phyloP scores from a whole-genome alignment of 2,113 vertebrate species.

The Morone saxatilis region DNA sequence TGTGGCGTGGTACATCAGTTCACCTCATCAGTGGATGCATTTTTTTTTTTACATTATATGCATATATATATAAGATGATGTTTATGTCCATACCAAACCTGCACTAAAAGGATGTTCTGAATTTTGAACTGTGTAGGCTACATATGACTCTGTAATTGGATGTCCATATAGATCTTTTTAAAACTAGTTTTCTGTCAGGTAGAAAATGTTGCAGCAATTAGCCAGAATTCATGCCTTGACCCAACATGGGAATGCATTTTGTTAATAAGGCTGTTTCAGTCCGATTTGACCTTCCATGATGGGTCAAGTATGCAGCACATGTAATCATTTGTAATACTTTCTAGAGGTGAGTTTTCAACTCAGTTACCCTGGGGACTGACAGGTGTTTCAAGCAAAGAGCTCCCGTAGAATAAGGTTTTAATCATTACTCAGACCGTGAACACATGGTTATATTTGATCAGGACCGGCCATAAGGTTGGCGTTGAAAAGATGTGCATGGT shows the following conservation, averaged over 20 bases:
- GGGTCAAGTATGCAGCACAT: slow-evolving; percentile 23
- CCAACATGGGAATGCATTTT: neutral
- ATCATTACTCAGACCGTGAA: slow-evolving; percentile 38
- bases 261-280: slow-evolving; percentile 24
- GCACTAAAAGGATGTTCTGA: neutral
- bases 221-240: neutral
- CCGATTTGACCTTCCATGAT: slow-evolving; percentile 7
- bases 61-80: neutral
- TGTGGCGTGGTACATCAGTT: neutral
- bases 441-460: slow-evolving; percentile 16
- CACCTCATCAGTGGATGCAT: neutral
- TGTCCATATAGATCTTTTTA: slow-evolving; percentile 19
- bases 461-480: slow-evolving; percentile 23
- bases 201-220: slow-evolving; percentile 27
- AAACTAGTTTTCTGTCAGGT: slow-evolving; percentile 31
- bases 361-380: slow-evolving; percentile 6
- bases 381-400: slow-evolving; percentile 34
- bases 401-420: slow-evolving; percentile 30
- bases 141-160: neutral
- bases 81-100: neutral
- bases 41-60: neutral
- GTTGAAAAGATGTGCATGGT: slow-evolving; percentile 49
- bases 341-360: neutral
- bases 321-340: neutral
- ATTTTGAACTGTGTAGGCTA: slow-evolving; percentile 10